Evolutionary conservation across 2,797 vertebrate genomes (phyloP).

Genomic region (Champsocephalus esox): DNA sequence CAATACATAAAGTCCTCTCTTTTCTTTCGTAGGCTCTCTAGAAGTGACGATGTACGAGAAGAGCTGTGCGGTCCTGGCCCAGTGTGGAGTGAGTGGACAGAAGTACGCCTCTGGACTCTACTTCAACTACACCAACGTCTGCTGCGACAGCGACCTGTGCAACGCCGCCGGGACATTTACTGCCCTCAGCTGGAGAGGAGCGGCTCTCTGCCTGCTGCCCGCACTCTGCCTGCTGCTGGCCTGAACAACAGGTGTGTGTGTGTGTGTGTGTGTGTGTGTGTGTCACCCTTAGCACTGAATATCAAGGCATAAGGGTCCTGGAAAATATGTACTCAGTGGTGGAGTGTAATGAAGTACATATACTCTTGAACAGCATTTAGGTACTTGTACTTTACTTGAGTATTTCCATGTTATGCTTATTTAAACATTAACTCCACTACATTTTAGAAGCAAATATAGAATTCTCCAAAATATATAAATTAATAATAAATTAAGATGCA

Average conservation of each 20-base stretch:
- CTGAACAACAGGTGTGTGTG: conserved; percentile 38
- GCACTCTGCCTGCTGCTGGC: conserved; percentile 54
- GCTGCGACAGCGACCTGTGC: conserved; percentile 88
- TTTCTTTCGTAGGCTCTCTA: conserved; percentile 68
- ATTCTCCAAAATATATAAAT: too few species aligned
- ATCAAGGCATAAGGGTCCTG: neutral
- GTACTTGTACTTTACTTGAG: too few species aligned
- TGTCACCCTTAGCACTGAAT: accelerated
- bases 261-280: neutral
- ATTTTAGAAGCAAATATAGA: too few species aligned
- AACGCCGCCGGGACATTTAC: conserved; percentile 53
- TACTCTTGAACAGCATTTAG: too few species aligned
- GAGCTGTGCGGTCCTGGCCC: conserved; percentile 79
- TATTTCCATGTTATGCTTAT: too few species aligned
- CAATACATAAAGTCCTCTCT: neutral
- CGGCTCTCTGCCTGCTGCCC: conserved; percentile 61
- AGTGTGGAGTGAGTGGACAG: conserved; percentile 80
- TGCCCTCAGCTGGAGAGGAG: conserved; percentile 49
- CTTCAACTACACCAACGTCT: conserved; percentile 84
- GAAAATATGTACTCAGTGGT: neutral
- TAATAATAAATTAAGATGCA: too few species aligned
- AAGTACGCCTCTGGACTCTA: conserved; percentile 77
- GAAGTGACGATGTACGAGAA: conserved; percentile 82
- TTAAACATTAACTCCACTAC: too few species aligned
- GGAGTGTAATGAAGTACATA: too few species aligned